phyloP scores from a whole-genome alignment of 2,113 vertebrate genomes.

The Mungos mungo region DNA sequence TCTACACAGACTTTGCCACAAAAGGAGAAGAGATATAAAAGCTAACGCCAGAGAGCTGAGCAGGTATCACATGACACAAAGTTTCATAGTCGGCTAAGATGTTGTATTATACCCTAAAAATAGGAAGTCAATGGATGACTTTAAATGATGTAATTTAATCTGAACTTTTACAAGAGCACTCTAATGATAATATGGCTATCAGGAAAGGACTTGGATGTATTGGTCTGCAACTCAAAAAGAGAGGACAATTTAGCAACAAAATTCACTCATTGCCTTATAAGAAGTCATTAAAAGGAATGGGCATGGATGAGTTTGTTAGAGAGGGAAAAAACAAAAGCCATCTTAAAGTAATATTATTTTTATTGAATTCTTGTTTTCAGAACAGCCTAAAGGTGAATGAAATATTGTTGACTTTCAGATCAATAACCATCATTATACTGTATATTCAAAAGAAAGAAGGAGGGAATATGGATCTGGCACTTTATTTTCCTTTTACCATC shows the following conservation, averaged over 20 bases:
- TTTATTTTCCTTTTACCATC: not conserved
- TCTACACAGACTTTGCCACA: not conserved
- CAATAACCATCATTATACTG: not conserved
- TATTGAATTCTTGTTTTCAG: not conserved
- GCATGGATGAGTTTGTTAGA: not conserved
- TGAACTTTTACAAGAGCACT: not conserved
- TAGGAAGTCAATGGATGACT: not conserved
- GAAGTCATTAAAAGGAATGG: not conserved
- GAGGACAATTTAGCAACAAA: not conserved
- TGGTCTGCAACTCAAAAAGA: not conserved
- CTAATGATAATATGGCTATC: not conserved
- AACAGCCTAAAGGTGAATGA: not conserved
- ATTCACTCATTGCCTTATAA: not conserved
- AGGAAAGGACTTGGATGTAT: not conserved
- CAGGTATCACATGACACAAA: not conserved
- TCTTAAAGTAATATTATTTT: not conserved
- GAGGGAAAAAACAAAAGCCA: not conserved
- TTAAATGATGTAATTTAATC: not conserved
- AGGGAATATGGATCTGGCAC: not conserved
- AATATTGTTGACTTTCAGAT: not conserved
- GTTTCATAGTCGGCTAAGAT: not conserved
- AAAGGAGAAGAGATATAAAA: not conserved
- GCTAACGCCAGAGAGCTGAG: not conserved
- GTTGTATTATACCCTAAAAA: not conserved
- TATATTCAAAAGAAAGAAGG: not conserved